Percentiles rank a stretch among this genome's conserved stretches.
Conservation (phyloP, 2,113 vertebrate species). For the Gracilinanus agilis region DNA sequence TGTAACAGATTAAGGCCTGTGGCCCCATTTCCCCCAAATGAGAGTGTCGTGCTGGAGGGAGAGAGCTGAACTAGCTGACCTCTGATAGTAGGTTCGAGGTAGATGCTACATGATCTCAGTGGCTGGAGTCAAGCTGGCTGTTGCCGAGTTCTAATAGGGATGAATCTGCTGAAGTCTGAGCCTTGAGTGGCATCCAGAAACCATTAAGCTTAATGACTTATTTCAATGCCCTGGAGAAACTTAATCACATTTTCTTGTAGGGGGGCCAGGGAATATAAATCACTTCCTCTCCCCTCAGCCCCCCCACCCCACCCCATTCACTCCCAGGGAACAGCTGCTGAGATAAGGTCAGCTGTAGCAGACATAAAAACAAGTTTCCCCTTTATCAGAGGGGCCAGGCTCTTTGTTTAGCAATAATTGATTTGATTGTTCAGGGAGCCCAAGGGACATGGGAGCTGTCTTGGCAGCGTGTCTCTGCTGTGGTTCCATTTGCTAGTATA, state of each 20-base stretch:
- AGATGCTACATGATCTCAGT: not conserved
- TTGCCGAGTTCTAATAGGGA: not conserved
- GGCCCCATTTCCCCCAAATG: not conserved
- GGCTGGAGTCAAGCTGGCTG: not conserved
- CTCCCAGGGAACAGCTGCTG: not conserved
- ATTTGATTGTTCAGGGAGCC: not conserved
- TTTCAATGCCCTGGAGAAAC: conserved; percentile 60
- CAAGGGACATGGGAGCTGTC: not conserved
- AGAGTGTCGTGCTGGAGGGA: not conserved
- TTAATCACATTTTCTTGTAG: conserved; percentile 43
- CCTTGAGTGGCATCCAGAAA: not conserved
- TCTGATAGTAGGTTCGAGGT: not conserved
- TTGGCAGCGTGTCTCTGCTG: not conserved
- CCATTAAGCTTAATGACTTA: conserved; percentile 54
- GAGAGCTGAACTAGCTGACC: not conserved
- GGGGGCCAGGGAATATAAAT: conserved; percentile 8
- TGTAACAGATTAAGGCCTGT: not conserved
- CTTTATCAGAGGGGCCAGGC: not conserved
- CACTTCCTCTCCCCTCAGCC: not conserved
- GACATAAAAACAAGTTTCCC: not conserved
- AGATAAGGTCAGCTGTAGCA: not conserved
- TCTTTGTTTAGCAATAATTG: not conserved
- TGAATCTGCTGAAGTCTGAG: conserved; percentile 52
- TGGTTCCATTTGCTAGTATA: not conserved
- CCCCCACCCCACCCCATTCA: not conserved